Evolutionary conservation across 1,140 invertebrate genomes (phyloP).

Genomic region (Pseudobourletiella spinata): DNA sequence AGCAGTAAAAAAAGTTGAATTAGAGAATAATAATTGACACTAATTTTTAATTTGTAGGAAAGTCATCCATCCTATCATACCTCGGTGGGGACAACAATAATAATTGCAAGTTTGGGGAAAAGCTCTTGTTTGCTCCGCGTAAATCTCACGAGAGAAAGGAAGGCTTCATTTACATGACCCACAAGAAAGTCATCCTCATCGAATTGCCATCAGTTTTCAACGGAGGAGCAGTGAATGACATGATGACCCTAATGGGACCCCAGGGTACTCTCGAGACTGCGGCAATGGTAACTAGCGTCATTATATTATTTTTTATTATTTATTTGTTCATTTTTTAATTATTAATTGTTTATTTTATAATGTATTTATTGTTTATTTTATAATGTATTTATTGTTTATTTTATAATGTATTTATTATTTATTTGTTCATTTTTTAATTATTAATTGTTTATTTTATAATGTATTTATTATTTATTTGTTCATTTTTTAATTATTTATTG

Average conservation of each 20-base stretch:
- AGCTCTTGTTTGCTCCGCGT: conserved; percentile 17
- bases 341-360: no score
- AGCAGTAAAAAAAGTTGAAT: no score
- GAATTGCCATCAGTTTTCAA: conserved; percentile 29
- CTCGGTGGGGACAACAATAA: conserved; percentile 2
- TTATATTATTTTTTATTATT: no score
- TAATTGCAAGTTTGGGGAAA: no score
- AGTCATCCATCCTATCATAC: conserved; percentile 29
- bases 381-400: no score
- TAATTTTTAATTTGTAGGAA: conserved; percentile 19
- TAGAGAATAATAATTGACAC: no score
- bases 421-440: no score
- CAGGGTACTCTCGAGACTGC: conserved; percentile 28
- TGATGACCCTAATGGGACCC: conserved; percentile 11
- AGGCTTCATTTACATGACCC: conserved; percentile 16
- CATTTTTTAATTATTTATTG: no score
- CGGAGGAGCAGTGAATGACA: conserved; percentile 15
- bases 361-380: no score
- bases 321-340: background rate
- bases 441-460: no score
- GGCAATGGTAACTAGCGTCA: conserved; percentile 17
- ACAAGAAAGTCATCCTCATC: conserved; percentile 19
- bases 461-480: no score
- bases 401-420: no score
- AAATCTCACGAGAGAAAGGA: conserved; percentile 11